A percentile compares a stretch with the other conserved stretches of the same genome.
Conservation (phyloP, 1,140 invertebrate species). For the Cyphomyrmex costatus region DNA sequence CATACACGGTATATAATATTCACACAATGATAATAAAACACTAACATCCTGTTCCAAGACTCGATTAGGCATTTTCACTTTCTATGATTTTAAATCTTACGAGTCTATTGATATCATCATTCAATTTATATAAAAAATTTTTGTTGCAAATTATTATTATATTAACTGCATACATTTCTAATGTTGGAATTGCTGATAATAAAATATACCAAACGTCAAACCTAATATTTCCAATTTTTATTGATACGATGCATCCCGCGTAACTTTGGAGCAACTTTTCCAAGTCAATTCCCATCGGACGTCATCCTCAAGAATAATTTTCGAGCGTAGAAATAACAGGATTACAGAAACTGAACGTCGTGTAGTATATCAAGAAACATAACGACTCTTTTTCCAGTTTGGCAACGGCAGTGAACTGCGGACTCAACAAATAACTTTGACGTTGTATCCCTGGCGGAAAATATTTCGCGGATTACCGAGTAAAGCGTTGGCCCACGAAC, state of each 20-base stretch:
- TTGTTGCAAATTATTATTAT: background rate
- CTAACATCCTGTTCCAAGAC: too few species aligned
- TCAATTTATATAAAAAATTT: too few species aligned
- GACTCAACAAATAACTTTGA: constrained; percentile 68
- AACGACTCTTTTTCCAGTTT: constrained; percentile 31
- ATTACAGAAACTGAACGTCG: background rate
- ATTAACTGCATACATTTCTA: too few species aligned
- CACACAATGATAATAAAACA: too few species aligned
- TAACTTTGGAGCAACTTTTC: background rate
- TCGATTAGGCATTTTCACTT: too few species aligned
- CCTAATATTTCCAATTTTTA: background rate
- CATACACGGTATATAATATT: too few species aligned
- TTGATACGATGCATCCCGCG: background rate
- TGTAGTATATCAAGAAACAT: constrained; percentile 21
- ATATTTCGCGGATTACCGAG: constrained; percentile 68
- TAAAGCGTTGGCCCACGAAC: constrained; percentile 12
- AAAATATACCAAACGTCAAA: background rate
- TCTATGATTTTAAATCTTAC: too few species aligned
- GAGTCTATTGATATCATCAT: too few species aligned
- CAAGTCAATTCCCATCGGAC: background rate
- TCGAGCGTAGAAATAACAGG: background rate
- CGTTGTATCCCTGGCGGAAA: constrained; percentile 55
- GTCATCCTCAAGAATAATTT: constrained; percentile 26
- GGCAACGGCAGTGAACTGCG: background rate
- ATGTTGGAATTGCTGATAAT: background rate